Evolutionary conservation across 2,888 invertebrate genomes (phyloP), one percentile per base, ranked within the genome.

Genomic region (Synergus laeviventris): DNA sequence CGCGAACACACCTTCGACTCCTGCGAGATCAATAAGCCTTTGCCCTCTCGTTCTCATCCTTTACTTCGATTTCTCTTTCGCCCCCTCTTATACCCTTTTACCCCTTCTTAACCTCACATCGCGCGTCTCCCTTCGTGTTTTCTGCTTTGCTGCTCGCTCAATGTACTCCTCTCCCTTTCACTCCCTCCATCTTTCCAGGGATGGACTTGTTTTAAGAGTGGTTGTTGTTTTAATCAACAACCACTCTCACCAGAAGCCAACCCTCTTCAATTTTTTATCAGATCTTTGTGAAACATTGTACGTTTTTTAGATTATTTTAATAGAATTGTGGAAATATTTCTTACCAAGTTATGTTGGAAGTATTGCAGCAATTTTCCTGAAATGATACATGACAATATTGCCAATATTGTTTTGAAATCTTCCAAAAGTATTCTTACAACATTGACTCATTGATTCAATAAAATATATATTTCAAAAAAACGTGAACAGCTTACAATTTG

Each of bases 1-100:
- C 73, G 16, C 74, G 60, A 70, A 49, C 45, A 73, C 74, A 62
- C 62, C 45, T 70, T 73, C 74, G 38, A 78, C 62, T 75, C 75
- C 56, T 64, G 74, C 62, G 78, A 77, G 83, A 84, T 84, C 83
- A 80, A 84, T 84, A 84, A 81, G 81, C 80, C 80, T 79, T 78
- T 77, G 78, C 76, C 76, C 76, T 78, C 79, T 74, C 74, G 61
- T 24, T 74, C 75, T 60, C 66, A 77, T 74, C 70, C 74, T 78
- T 74, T 77, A 45, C 73, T 78, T 76, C 70, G 73, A 78, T 77
- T 76, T 73, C 64, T 64, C 62, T 76, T 56, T 61, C 75, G 24
- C 73, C 77, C 54, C 74, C 78, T 74, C 77, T 76, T 79, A 78
- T 80, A 70, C 79, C 73, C 77, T 76, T 62, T 70, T 77, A 74